Percentiles rank a stretch among this genome's conserved stretches.
Conservation (phyloP, 2,113 vertebrate species). For the Oreochromis spilurus region DNA sequence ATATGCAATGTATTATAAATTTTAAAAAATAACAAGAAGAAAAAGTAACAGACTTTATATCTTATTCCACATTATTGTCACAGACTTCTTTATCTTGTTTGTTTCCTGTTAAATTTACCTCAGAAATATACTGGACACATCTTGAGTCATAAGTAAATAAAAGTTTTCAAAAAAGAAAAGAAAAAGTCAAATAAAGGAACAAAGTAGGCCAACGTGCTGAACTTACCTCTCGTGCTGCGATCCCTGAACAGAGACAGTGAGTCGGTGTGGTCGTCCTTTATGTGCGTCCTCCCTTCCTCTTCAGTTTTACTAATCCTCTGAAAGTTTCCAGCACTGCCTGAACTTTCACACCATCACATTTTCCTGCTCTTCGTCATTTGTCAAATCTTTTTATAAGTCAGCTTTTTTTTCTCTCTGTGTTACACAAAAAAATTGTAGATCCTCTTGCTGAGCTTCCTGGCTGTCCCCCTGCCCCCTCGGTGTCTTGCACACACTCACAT, state of each 20-base stretch:
- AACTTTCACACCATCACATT: conserved; percentile 43
- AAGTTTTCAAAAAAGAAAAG: not conserved
- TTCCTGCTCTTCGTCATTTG: conserved; percentile 37
- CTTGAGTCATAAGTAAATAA: not conserved
- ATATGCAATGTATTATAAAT: not conserved
- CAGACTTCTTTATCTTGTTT: not conserved
- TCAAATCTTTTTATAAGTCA: not conserved
- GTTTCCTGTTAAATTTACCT: not conserved
- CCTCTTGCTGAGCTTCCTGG: not conserved
- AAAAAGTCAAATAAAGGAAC: not conserved
- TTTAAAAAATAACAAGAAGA: not conserved
- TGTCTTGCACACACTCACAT: not conserved
- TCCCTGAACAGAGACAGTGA: not conserved
- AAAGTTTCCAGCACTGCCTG: conserved; percentile 26
- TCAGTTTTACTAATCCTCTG: conserved; percentile 7
- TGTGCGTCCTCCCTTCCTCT: conserved; percentile 1
- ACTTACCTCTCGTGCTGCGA: conserved; percentile 44
- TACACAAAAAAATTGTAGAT: conserved; percentile 1
- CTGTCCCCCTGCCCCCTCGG: not conserved
- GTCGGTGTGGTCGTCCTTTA: conserved; percentile 14
- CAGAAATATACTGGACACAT: not conserved
- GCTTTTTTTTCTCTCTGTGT: not conserved
- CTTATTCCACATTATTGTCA: not conserved
- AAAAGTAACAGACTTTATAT: not conserved
- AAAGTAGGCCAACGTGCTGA: not conserved